A percentile compares a stretch with the other conserved stretches of the same genome.
Evolutionary conservation across 2,797 vertebrate genomes (phyloP).

Genomic region (Enteromius mattozi): DNA sequence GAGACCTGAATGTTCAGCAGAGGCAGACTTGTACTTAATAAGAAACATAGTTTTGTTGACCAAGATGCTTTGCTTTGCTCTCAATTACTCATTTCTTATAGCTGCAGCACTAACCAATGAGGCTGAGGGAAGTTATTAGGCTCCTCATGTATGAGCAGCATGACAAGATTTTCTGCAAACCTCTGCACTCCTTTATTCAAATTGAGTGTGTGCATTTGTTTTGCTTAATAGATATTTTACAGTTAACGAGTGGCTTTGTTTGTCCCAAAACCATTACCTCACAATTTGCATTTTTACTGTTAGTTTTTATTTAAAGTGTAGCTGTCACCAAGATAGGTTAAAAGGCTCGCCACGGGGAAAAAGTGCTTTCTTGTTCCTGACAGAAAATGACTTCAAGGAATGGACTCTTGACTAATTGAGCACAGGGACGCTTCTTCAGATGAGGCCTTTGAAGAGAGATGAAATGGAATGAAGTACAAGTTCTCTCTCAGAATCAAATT

Average conservation of each 20-base stretch:
- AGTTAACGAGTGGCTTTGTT: conserved; percentile 44
- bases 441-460: conserved; percentile 32
- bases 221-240: conserved; percentile 56
- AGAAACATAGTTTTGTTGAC: conserved; percentile 9
- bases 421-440: conserved; percentile 32
- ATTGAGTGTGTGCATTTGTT: conserved; percentile 56
- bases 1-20: conserved; percentile 18
- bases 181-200: conserved; percentile 39
- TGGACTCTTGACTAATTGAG: conserved; percentile 38
- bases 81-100: conserved; percentile 22
- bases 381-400: conserved; percentile 34
- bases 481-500: conserved; percentile 14
- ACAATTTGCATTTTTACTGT: conserved; percentile 45
- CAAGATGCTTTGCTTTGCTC: conserved; percentile 33
- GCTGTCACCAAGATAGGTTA: conserved; percentile 6
- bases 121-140: conserved; percentile 26
- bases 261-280: conserved; percentile 30
- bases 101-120: background rate
- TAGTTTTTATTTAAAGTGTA: background rate
- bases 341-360: conserved; percentile 34
- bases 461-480: conserved; percentile 35
- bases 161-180: conserved; percentile 13
- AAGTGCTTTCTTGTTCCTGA: conserved; percentile 27
- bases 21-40: conserved; percentile 22
- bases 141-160: conserved; percentile 34